Conservation (phyloP, 2,113 vertebrate species). For the Spheniscus mendiculus region DNA sequence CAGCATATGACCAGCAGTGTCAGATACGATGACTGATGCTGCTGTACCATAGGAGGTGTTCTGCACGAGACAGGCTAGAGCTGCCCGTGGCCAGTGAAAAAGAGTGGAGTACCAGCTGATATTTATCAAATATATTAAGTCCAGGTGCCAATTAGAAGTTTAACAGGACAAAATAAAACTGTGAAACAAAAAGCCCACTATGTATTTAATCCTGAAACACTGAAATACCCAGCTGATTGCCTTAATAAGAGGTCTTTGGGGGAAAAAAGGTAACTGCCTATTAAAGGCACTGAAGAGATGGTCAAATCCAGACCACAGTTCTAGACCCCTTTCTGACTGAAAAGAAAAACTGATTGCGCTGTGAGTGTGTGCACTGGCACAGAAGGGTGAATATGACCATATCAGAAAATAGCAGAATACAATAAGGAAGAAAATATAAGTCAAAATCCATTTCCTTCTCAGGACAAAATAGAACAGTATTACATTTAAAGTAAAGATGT, state of each 20-base stretch:
- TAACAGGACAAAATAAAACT: background rate
- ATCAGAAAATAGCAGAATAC: background rate
- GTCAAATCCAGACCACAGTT: background rate
- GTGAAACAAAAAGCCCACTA: conserved; percentile 1
- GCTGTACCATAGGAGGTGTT: background rate
- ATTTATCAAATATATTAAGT: background rate
- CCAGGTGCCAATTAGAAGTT: background rate
- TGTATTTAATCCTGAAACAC: background rate
- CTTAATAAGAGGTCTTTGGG: background rate
- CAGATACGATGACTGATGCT: background rate
- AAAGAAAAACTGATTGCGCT: background rate
- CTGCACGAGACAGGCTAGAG: background rate
- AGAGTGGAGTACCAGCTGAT: background rate
- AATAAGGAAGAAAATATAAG: background rate
- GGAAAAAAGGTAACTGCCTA: background rate
- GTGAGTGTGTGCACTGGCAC: background rate
- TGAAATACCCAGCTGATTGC: background rate
- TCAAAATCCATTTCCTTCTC: background rate
- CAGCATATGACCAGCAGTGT: background rate
- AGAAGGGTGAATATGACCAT: background rate
- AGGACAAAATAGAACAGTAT: background rate
- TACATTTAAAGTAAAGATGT: background rate
- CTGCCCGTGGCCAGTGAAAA: background rate
- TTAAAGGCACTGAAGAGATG: background rate
- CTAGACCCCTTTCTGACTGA: background rate